Conservation (phyloP, 1,140 invertebrate species). For the Mycetomoellerius zeteki region DNA sequence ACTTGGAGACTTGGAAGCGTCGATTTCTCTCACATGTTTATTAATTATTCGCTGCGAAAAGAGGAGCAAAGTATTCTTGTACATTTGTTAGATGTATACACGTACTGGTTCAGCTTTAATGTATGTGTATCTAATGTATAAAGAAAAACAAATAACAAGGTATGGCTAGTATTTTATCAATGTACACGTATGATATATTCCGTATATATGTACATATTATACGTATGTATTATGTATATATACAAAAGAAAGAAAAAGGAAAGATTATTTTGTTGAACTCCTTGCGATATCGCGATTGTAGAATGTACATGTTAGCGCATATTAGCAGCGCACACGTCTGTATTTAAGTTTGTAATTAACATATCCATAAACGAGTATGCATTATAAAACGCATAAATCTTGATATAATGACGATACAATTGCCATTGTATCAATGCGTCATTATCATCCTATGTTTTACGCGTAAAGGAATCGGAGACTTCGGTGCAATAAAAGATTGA, state of each 20-base stretch:
- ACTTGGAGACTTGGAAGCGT: background rate
- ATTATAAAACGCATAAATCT: conserved; percentile 6
- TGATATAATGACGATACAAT: background rate
- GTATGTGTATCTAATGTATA: conserved; percentile 72
- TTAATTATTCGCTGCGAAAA: conserved; percentile 10
- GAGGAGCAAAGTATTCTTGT: conserved; percentile 65
- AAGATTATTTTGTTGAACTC: conserved; percentile 46
- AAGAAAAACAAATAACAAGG: conserved; percentile 52
- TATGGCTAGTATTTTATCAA: conserved; percentile 71
- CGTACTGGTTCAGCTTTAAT: conserved; percentile 72
- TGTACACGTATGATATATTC: conserved; percentile 54
- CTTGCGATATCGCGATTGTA: conserved; percentile 63
- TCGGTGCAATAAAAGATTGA: background rate
- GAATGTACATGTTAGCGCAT: conserved; percentile 25
- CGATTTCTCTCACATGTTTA: background rate
- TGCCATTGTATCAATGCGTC: background rate
- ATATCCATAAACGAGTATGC: conserved; percentile 38
- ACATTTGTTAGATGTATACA: conserved; percentile 71
- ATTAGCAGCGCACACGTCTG: conserved; percentile 30
- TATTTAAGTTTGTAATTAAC: conserved; percentile 49
- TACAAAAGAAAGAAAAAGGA: background rate
- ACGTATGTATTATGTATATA: background rate
- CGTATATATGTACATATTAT: conserved; percentile 50
- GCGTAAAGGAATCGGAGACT: conserved; percentile 20
- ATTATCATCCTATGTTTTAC: conserved; percentile 4